Evolutionary conservation across 2,113 vertebrate species (phyloP).

Genomic region (Mustelus asterias): DNA sequence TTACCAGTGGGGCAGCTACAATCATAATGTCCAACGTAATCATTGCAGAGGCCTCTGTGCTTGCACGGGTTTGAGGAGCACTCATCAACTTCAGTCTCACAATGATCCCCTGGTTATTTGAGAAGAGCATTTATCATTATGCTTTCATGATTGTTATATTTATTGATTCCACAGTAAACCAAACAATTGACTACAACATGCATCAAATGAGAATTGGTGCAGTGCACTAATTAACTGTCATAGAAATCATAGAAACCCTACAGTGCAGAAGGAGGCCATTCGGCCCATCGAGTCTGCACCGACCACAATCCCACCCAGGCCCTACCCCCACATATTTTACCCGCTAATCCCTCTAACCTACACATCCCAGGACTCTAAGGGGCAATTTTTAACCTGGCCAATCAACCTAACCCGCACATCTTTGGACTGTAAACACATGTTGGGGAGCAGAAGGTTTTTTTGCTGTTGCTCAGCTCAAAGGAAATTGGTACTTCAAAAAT

Average conservation of each 20-base stretch:
- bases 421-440: background rate
- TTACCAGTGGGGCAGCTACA: constrained; percentile 68
- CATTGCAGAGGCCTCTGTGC: constrained; percentile 61
- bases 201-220: background rate
- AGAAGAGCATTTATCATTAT: constrained; percentile 35
- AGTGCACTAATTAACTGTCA: background rate
- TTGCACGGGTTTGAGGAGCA: constrained; percentile 61
- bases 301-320: too few relatives aligned
- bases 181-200: constrained; percentile 14
- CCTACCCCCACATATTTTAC: too few relatives aligned
- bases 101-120: constrained; percentile 53
- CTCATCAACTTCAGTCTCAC: constrained; percentile 57
- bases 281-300: too few relatives aligned
- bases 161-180: background rate
- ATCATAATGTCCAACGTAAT: constrained; percentile 52
- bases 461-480: background rate
- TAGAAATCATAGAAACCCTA: too few relatives aligned
- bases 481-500: background rate
- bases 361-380: too few relatives aligned
- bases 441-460: background rate
- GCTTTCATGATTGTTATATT: background rate
- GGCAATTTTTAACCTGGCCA: too few relatives aligned
- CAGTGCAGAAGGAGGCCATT: too few relatives aligned
- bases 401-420: too few relatives aligned
- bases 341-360: too few relatives aligned